Evolutionary conservation across 1,140 invertebrate species (phyloP).

Genomic region (Megathymus violae): DNA sequence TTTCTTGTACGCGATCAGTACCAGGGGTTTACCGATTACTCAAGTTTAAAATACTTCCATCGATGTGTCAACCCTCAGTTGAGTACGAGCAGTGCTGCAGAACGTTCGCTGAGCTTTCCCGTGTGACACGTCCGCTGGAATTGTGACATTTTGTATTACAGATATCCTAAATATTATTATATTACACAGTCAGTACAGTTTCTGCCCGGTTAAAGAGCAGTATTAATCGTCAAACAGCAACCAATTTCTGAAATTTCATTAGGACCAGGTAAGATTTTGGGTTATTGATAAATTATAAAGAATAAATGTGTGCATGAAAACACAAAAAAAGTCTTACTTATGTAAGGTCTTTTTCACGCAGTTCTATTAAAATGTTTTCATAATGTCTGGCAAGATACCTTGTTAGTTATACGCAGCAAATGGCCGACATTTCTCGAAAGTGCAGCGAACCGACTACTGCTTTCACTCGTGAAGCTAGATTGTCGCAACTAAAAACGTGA

Average conservation of each 20-base stretch:
- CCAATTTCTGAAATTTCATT: slow-evolving; percentile 43
- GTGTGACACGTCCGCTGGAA: slow-evolving; percentile 56
- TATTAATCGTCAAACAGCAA: slow-evolving; percentile 26
- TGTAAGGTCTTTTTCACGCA: not conserved
- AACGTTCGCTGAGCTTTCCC: slow-evolving; percentile 50
- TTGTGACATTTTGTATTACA: slow-evolving; percentile 66
- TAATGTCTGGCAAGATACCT: slow-evolving; percentile 47
- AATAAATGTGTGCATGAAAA: slow-evolving; percentile 23
- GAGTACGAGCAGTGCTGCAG: slow-evolving; percentile 62
- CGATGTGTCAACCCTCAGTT: slow-evolving; percentile 69
- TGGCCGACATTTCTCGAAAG: slow-evolving; percentile 62
- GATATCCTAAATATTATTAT: slow-evolving; percentile 42
- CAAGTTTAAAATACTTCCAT: slow-evolving; percentile 78
- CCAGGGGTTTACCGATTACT: slow-evolving; percentile 70
- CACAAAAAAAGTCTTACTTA: slow-evolving; percentile 13
- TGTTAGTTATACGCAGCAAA: slow-evolving; percentile 50
- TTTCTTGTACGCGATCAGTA: slow-evolving; percentile 41
- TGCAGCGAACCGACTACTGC: slow-evolving; percentile 48
- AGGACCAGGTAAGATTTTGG: slow-evolving; percentile 40
- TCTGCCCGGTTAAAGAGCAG: slow-evolving; percentile 33
- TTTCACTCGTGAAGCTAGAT: slow-evolving; percentile 64
- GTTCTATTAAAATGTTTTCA: slow-evolving; percentile 35
- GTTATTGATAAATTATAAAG: slow-evolving; percentile 16
- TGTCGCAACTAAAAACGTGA: slow-evolving; percentile 19
- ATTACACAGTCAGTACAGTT: slow-evolving; percentile 16